Evolutionary conservation across 2,113 vertebrate genomes (phyloP), one percentile per base, ranked within the genome.

Genomic region (Pseudonaja textilis): DNA sequence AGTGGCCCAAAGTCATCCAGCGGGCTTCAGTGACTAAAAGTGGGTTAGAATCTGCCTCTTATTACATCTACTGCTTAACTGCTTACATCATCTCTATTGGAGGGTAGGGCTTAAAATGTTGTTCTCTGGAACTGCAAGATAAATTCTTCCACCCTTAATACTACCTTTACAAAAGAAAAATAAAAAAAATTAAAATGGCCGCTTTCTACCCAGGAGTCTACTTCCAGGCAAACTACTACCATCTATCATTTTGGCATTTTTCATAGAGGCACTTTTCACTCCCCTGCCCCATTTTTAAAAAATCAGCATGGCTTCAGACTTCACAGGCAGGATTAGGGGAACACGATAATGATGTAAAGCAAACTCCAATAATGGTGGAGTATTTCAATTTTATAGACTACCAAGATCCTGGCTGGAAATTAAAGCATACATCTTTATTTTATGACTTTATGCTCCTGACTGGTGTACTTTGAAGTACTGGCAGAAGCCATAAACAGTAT

Each of bases 381-480:
- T 89, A 55, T 95, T 95, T 97, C 93, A 94, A 4, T 94, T 94
- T 94, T 94, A 94, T 57, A 52, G 89, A 90, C 94, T 95, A 97
- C 94, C 93, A 96, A 96, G 90, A 85, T 94, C 92, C 96, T 88
- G 91, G n/a, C 93, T 94, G 93, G 93, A 94, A 96, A 97, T 95
- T 93, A 96, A 94, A 89, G 61, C 56, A 87, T 25, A 50, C 54
- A 69, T 94, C 93, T 96, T 96, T 91, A 89, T 92, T 93, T 95
- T 94, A 95, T 0, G 34, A 81, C 87, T 94, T 47, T 0, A 0
- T 64, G 42, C 92, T 91, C 93, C 93, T 91, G 87, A 89, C 88
- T 95, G 93, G 91, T 93, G 54, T 0, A 0, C 90, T 90, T 90
- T 22, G 11, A 56, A 16, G 92, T 0, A 0, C 93, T 42, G 89